Conservation (phyloP, 2,797 vertebrate species). For the Mionectes olivaceus region DNA sequence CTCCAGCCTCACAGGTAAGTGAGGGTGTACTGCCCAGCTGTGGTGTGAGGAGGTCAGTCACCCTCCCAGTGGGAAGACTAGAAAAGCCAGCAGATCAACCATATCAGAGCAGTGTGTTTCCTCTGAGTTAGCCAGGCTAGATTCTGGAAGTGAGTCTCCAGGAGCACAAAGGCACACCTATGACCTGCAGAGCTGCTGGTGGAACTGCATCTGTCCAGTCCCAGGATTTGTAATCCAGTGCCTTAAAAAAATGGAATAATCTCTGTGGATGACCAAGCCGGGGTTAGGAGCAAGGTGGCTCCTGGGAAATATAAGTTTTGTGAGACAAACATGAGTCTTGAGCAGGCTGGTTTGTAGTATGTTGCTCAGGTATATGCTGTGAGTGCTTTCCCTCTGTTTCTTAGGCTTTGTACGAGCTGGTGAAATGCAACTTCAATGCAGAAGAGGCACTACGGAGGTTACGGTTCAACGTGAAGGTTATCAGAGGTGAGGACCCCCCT, state of each 20-base stretch:
- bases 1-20: background rate
- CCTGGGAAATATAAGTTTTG: background rate
- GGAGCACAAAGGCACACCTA: background rate
- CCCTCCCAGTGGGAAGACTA: background rate
- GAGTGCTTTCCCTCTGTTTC: background rate
- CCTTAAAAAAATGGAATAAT: background rate
- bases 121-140: background rate
- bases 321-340: rapidly evolving
- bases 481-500: slow-evolving; percentile 83
- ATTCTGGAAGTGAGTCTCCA: background rate
- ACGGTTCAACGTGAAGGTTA: slow-evolving; percentile 93
- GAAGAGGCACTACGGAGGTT: slow-evolving; percentile 92
- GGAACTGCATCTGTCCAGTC: background rate
- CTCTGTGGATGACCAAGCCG: background rate
- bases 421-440: slow-evolving; percentile 93
- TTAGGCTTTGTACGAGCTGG: slow-evolving; percentile 93
- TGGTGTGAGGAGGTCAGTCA: background rate
- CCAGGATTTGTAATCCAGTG: background rate
- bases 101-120: background rate
- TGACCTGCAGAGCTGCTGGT: background rate
- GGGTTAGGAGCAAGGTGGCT: background rate
- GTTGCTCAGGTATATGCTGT: background rate
- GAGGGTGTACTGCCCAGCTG: background rate
- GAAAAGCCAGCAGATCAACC: background rate
- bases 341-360: background rate